A percentile compares a stretch with the other conserved stretches of the same genome.
Conservation (phyloP, 2,113 vertebrate genomes). For the Piaya cayana region DNA sequence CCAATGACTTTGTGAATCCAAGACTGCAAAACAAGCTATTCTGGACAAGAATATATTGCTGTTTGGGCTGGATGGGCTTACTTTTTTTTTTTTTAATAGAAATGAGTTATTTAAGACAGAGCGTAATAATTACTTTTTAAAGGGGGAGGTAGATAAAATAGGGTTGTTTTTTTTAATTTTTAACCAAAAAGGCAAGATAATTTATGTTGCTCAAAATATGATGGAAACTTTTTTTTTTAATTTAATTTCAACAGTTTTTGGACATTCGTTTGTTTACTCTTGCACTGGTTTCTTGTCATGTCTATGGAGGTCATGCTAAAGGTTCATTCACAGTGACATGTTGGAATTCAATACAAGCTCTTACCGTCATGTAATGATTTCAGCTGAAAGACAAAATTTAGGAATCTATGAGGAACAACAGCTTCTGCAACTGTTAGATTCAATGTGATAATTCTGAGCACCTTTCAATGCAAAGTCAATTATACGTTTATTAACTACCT, state of each 20-base stretch:
- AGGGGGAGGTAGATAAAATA: not conserved
- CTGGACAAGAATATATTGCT: not conserved
- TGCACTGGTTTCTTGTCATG: not conserved
- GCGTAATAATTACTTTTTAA: not conserved
- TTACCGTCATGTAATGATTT: not conserved
- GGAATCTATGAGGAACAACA: not conserved
- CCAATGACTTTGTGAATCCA: not conserved
- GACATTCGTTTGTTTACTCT: not conserved
- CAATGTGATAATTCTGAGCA: not conserved
- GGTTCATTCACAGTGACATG: not conserved
- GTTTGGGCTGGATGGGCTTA: not conserved
- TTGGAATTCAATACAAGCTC: not conserved
- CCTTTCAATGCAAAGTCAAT: not conserved
- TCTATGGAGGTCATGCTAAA: not conserved
- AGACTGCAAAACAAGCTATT: not conserved
- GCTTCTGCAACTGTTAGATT: not conserved
- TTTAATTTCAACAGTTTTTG: not conserved
- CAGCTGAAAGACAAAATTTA: not conserved
- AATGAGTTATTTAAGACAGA: not conserved
- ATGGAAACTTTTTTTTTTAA: not conserved
- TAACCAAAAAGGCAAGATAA: not conserved
- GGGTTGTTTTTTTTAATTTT: not conserved
- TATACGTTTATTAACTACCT: not conserved
- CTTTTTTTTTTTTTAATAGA: not conserved
- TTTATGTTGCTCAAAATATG: not conserved